Base-by-base conservation (phyloP, 2,888 invertebrate species). In the Synanthedon tipuliformis region DNA sequence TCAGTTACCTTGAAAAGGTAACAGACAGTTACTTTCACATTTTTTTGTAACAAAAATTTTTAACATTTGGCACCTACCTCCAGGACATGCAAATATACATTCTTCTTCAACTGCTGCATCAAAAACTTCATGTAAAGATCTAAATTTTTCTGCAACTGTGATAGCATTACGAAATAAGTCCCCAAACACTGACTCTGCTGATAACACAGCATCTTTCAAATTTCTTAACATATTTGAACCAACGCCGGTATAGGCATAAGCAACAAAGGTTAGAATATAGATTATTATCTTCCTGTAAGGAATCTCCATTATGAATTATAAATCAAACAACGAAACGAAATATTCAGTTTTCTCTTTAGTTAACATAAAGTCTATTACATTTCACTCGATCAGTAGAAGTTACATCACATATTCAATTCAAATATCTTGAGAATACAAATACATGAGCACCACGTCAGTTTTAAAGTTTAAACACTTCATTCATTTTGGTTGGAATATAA, bases 21-120 rank as follows among this genome's bases (percentile, higher is more conserved):
- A 49, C 12, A 49, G 18, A 16, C 11, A 13, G 4, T 16, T 5
- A 4, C 15, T 49, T 49, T 11, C n/a, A 7, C 3, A 15, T 15
- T 15, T 15, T 3, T 1, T 13, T 49, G 11, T n/a, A 8, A 49
- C 16, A 49, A 13, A 5, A 8, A 51, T 34, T 34, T 7, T 2
- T 34, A 34, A 34, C 34, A 34, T 0, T 8, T 8, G 1, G 34
- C 3, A 34, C 34, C 4, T 83, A 93, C 95, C 93, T 73, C 88
- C 89, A 23, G 94, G 92, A 71, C 95, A 96, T 54, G 89, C 88
- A 75, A 89, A 95, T 55, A 92, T 74, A 65, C 95, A 96, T 54
- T 93, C 90, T 73, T 96, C 95, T 65, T 95, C 95, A 1, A 95
- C 92, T 13, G 95, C 95, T 3, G 94, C 94, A 78, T 95, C 93